Percentiles rank a stretch among this genome's conserved stretches.
phyloP scores from a whole-genome alignment of 35 echinoderm and acorn worm species.

The Nesometra sesokonis region DNA sequence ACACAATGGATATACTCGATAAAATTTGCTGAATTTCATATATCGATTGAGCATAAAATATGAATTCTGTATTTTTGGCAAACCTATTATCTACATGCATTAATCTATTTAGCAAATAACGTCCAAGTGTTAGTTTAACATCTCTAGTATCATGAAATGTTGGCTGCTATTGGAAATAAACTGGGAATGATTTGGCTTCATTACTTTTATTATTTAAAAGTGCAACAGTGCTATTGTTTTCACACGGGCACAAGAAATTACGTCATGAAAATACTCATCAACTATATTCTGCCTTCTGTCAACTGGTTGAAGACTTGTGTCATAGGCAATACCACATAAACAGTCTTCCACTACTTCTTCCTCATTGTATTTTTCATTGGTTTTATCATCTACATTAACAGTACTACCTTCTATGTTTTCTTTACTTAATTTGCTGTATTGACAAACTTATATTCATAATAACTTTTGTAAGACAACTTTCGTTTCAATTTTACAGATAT shows the following conservation, averaged over 20 bases:
- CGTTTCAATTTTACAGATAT: constrained; percentile 54
- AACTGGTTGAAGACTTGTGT: constrained; percentile 42
- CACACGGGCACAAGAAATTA: constrained; percentile 47
- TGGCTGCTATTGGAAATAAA: constrained; percentile 24
- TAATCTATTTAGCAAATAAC: constrained; percentile 35
- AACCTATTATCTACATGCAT: constrained; percentile 50
- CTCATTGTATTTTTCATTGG: not conserved
- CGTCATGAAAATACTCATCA: constrained; percentile 45
- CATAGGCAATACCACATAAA: constrained; percentile 2
- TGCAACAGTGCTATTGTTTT: constrained; percentile 51
- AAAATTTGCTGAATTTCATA: constrained; percentile 36
- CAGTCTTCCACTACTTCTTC: constrained; percentile 8
- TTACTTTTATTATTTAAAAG: constrained; percentile 26
- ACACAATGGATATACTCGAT: constrained; percentile 55
- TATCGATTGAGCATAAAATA: constrained; percentile 55
- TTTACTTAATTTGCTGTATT: constrained; percentile 19
- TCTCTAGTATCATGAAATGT: constrained; percentile 24
- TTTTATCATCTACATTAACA: not conserved
- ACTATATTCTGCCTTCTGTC: constrained; percentile 32
- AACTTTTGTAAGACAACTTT: constrained; percentile 52
- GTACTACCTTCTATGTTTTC: not conserved
- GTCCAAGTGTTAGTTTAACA: constrained; percentile 16
- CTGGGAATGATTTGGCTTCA: constrained; percentile 36
- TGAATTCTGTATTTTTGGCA: constrained; percentile 33
- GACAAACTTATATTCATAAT: constrained; percentile 50